Percentiles rank a stretch among this genome's conserved stretches.
phyloP scores from a whole-genome alignment of 2,888 invertebrate genomes.

The Mimumesa dahlbomi region DNA sequence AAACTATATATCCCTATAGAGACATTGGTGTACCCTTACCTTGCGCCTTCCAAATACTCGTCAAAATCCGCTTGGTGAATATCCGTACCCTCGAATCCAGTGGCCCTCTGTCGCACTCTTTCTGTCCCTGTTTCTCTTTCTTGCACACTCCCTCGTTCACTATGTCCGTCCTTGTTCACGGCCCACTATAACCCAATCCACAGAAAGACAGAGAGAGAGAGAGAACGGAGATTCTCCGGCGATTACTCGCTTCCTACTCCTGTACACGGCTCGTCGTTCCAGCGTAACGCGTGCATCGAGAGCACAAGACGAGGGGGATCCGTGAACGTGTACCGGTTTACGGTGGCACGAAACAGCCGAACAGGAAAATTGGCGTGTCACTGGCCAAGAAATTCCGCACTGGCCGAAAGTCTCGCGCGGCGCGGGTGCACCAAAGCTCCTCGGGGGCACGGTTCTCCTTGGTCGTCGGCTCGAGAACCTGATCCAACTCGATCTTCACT shows the following conservation, averaged over 20 bases:
- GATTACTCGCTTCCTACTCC: conserved; percentile 67
- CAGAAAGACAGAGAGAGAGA: no score
- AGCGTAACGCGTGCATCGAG: conserved; percentile 52
- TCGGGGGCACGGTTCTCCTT: conserved; percentile 38
- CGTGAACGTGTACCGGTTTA: conserved; percentile 25
- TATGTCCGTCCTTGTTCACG: conserved; percentile 40
- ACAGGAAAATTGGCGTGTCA: conserved; percentile 46
- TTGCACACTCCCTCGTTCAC: conserved; percentile 35
- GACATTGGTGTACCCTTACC: conserved; percentile 38
- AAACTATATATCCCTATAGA: conserved; percentile 35
- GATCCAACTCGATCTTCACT: conserved; percentile 24
- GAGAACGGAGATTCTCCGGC: conserved; percentile 61
- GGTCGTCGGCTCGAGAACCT: conserved; percentile 19
- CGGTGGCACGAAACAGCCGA: conserved; percentile 25
- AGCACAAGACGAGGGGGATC: conserved; percentile 21
- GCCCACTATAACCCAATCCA: conserved; percentile 50
- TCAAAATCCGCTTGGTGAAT: conserved; percentile 29
- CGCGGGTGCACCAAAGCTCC: conserved; percentile 49
- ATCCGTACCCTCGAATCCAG: conserved; percentile 36
- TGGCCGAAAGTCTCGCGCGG: conserved; percentile 35
- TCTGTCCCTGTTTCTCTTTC: conserved; percentile 42
- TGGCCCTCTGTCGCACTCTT: conserved; percentile 43
- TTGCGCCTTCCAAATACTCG: conserved; percentile 41
- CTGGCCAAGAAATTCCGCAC: conserved; percentile 26
- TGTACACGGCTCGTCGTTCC: conserved; percentile 64